Evolutionary conservation across 92 coral and sea anemone species (phyloP), one percentile per base, ranked within the genome.

Genomic region (Montipora capitata): DNA sequence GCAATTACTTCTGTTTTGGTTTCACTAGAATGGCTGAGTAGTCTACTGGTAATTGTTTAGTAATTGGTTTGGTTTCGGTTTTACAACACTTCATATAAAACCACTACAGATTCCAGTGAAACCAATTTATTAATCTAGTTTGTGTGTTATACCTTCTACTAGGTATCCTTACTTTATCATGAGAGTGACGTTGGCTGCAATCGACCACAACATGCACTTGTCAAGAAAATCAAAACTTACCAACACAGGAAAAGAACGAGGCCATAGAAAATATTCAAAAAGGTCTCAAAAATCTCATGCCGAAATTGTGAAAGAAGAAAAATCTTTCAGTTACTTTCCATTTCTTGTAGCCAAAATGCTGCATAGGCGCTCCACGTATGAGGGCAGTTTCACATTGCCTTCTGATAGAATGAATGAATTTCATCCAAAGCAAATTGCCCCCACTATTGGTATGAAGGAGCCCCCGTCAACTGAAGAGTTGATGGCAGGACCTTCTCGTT

Each of bases 361-460:
- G 43, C 58, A 40, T 5, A 38, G 41, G 59, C 81, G 75, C 4
- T 10, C 20, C 9, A 17, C 48, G 10, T 41, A 61, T 14, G 39
- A 74, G 13, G 88, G 81, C 7, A 74, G 42, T 27, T 70, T 82
- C 9, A 39, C 63, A 4, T 78, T 43, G 58, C 87, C 79, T 1
- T 16, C 45, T 13, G 63, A 84, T 72, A 41, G 71, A 16, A 27
- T 27, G 35, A 62, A 82, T 12, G n/a, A 16, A 16, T 84, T 84
- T 40, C 12, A 84, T 54, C 88, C 88, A 2, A 74, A 84, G 57
- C 68, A 84, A 8, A 74, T 84, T 43, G 88, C 88, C 13, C 73
- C 51, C 2, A 64, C 81, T 3, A 13, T 73, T 1, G 88, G 80
- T 6, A 84, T 62, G 81, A 16, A 51, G 62, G 88, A 74, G 10